These are phyloP conservation scores for rat (Rattus norvegicus) DNA, from an alignment of 2,113 vertebrate species.

Conservation along the genomic window GRCr8 NC_086019.1:158908501-158909000, in stretches of 20 bases:
- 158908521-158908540: no score
- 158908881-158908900: neutral
- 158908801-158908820: neutral
- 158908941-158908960: neutral
- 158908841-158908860: neutral
- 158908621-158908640: no score
- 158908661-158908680: neutral
- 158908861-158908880: neutral
- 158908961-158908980: neutral
- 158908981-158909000: neutral
- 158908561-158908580: no score
- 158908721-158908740: neutral
- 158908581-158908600: no score
- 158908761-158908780: neutral
- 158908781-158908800: neutral
- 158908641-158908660: no score
- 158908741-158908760: neutral
- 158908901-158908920: neutral
- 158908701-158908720: neutral
- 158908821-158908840: neutral
- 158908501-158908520: no score
- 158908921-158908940: neutral
- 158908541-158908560: no score
- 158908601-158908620: no score
- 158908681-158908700: neutral